A percentile compares a stretch with the other conserved stretches of the same genome.
Evolutionary conservation across 2,113 vertebrate species (phyloP).

Genomic region (Aldabrachelys gigantea): DNA sequence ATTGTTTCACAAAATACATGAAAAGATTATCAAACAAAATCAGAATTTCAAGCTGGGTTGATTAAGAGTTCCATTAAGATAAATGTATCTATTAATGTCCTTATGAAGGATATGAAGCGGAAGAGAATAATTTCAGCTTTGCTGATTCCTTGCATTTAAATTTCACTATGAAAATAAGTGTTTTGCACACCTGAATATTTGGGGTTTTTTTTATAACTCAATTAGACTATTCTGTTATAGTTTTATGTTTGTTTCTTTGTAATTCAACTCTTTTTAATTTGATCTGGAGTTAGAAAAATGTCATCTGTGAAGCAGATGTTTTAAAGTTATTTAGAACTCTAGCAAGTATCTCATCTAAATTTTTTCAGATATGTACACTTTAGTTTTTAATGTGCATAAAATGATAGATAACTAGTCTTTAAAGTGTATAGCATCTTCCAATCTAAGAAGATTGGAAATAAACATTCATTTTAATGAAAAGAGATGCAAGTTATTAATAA

Average conservation of each 20-base stretch:
- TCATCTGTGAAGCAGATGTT: conserved; percentile 5
- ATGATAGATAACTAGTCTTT: neutral
- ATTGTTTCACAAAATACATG: neutral
- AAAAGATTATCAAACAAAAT: conserved; percentile 37
- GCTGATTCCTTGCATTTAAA: neutral
- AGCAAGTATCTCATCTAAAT: neutral
- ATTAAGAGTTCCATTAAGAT: conserved; percentile 20
- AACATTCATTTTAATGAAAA: neutral
- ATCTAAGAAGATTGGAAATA: neutral
- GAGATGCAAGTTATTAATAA: neutral
- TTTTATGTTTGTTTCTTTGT: conserved; percentile 25
- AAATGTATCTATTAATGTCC: conserved; percentile 28
- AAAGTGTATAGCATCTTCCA: neutral
- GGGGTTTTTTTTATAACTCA: neutral
- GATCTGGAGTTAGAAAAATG: conserved; percentile 3
- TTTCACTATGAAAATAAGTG: neutral
- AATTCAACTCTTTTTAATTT: conserved; percentile 34
- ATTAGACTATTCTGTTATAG: conserved; percentile 7
- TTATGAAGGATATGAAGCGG: neutral
- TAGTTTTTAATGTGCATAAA: neutral
- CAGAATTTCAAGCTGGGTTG: neutral
- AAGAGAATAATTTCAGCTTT: conserved; percentile 4
- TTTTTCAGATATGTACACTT: neutral
- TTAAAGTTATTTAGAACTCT: neutral
- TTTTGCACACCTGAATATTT: neutral